These are phyloP conservation scores for Thera obeliscata DNA, from an alignment of 2,888 invertebrate genomes.

Conservation along the genomic window DNA sequence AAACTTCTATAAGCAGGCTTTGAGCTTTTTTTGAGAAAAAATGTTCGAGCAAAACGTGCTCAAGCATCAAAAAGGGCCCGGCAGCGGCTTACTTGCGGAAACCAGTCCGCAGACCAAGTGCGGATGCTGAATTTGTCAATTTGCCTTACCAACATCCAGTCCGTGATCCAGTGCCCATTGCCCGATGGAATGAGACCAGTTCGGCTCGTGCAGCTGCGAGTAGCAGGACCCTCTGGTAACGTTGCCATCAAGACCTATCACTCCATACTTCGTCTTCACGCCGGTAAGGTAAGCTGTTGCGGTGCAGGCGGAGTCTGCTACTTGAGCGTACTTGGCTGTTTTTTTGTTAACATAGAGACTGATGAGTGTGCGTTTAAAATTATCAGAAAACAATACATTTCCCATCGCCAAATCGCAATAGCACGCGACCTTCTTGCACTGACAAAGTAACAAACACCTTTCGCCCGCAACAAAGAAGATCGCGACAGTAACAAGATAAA, in stretches of 20 bases:
- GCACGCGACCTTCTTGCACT: conserved; percentile 19
- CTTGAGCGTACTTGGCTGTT: conserved; percentile 70
- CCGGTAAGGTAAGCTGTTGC: conserved; percentile 90
- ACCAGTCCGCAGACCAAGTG: no score
- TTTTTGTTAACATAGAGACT: no score
- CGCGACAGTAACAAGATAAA: conserved; percentile 54
- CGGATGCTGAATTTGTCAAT: no score
- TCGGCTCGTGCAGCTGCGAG: conserved; percentile 83
- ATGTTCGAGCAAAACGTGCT: no score
- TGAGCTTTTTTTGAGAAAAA: no score
- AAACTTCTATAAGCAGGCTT: no score
- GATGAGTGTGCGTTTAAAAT: background rate
- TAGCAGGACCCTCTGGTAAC: conserved; percentile 87
- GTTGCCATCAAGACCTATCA: conserved; percentile 88
- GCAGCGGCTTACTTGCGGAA: no score
- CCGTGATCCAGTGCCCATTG: conserved; percentile 86
- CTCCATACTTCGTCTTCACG: conserved; percentile 87
- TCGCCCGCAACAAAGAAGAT: conserved; percentile 33
- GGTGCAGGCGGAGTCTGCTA: conserved; percentile 90
- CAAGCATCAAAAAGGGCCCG: no score
- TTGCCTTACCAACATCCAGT: conserved; percentile 77
- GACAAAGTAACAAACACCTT: conserved; percentile 26
- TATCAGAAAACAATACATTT: background rate
- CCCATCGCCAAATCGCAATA: background rate
- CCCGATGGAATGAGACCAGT: conserved; percentile 87